Percentiles rank a stretch among this genome's conserved stretches.
phyloP scores from a whole-genome alignment of 2,888 invertebrate species.

The Brachylomia viminalis region DNA sequence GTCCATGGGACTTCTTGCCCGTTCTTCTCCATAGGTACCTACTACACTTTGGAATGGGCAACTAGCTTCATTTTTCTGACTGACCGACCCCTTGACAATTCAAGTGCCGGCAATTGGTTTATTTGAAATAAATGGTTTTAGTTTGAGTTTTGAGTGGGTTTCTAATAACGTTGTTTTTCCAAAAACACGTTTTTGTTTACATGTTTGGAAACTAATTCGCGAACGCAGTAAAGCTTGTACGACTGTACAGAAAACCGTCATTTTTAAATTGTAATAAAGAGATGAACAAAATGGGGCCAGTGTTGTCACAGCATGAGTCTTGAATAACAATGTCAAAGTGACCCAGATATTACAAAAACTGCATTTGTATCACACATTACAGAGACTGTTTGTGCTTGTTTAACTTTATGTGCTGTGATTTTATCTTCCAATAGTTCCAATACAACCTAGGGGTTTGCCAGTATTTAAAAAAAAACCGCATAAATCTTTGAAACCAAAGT shows the following conservation, averaged over 20 bases:
- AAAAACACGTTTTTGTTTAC: background rate
- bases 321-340: conserved; percentile 51
- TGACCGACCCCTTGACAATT: no score
- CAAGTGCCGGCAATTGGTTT: no score
- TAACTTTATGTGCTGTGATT: conserved; percentile 8
- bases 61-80: no score
- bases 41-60: no score
- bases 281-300: conserved; percentile 37
- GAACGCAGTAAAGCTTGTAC: no score
- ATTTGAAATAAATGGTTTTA: no score
- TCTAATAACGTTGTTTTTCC: background rate
- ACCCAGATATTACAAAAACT: conserved; percentile 50
- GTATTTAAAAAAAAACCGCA: no score
- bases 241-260: background rate
- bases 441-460: no score
- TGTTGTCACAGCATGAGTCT: conserved; percentile 10
- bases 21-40: no score
- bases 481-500: no score
- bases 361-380: conserved; percentile 24
- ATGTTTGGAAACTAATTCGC: background rate
- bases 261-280: conserved; percentile 6
- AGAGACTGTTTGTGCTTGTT: conserved; percentile 8
- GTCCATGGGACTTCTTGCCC: no score
- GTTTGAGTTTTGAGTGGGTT: no score
- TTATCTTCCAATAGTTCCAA: background rate